A percentile compares a stretch with the other conserved stretches of the same genome.
Evolutionary conservation across 2,113 vertebrate genomes (phyloP).

Genomic region (Equus przewalskii): DNA sequence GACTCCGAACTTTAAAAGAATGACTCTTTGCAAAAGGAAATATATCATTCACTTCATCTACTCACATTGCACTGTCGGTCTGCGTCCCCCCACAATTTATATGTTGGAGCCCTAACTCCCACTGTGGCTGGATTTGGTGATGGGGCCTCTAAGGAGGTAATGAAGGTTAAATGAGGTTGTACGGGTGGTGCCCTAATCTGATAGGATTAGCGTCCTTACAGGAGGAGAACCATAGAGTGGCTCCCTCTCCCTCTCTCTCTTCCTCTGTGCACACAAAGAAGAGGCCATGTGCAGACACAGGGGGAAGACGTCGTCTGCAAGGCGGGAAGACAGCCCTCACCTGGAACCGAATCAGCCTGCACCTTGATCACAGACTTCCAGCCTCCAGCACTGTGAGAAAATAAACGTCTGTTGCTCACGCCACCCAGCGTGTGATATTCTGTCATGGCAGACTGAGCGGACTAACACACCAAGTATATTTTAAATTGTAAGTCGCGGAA

Average conservation of each 20-base stretch:
- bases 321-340: neutral
- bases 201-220: neutral
- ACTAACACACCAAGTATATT: too few species aligned
- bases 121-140: neutral
- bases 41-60: neutral
- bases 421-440: rapidly evolving
- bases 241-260: neutral
- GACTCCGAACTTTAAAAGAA: too few species aligned
- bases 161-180: neutral
- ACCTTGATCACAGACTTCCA: neutral
- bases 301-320: neutral
- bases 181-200: neutral
- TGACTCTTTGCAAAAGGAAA: neutral
- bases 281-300: neutral
- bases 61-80: neutral
- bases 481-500: neutral
- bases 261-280: neutral
- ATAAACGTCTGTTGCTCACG: rapidly evolving
- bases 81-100: neutral
- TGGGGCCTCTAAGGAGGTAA: neutral
- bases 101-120: neutral
- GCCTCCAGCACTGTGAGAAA: neutral
- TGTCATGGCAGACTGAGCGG: rapidly evolving
- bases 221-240: neutral
- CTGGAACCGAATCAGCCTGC: rapidly evolving